Percentiles rank a stretch among this genome's conserved stretches.
Conservation (phyloP, 1,140 invertebrate species). For the Campoletis sonorensis region DNA sequence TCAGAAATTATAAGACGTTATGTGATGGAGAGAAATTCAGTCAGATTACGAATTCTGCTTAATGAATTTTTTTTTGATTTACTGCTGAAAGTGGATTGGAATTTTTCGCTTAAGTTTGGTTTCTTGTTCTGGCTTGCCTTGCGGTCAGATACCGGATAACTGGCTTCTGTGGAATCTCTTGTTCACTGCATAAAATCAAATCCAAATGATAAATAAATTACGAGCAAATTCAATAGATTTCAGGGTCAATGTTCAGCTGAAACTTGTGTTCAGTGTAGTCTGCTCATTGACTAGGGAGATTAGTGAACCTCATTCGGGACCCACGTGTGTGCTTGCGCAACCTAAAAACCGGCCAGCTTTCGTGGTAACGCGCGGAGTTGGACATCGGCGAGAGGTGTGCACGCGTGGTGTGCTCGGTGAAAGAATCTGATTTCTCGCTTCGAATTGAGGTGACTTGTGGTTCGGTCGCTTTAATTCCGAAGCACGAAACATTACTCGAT, state of each 20-base stretch:
- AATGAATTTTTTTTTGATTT: constrained; percentile 16
- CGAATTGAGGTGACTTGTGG: constrained; percentile 42
- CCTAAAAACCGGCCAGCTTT: constrained; percentile 51
- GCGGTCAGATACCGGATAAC: constrained; percentile 41
- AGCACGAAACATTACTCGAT: constrained; percentile 54
- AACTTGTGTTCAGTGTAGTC: constrained; percentile 52
- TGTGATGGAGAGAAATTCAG: constrained; percentile 16
- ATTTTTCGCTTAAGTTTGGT: constrained; percentile 49
- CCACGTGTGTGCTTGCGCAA: constrained; percentile 53
- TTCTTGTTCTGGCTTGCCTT: constrained; percentile 51
- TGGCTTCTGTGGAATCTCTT: constrained; percentile 33
- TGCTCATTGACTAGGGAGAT: constrained; percentile 54
- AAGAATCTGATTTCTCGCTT: constrained; percentile 54
- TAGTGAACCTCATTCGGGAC: constrained; percentile 40
- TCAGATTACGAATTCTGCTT: constrained; percentile 39
- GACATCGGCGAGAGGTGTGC: constrained; percentile 54
- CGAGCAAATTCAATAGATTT: constrained; percentile 43
- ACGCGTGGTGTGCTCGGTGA: constrained; percentile 52
- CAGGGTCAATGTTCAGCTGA: constrained; percentile 51
- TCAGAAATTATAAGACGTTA: neutral
- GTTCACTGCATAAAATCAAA: constrained; percentile 29
- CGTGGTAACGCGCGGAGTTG: constrained; percentile 50
- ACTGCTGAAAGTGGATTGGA: constrained; percentile 24
- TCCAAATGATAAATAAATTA: constrained; percentile 16
- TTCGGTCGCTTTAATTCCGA: constrained; percentile 53